Evolutionary conservation across 2,797 vertebrate species (phyloP).

Genomic region (Lophotriccus pileatus): DNA sequence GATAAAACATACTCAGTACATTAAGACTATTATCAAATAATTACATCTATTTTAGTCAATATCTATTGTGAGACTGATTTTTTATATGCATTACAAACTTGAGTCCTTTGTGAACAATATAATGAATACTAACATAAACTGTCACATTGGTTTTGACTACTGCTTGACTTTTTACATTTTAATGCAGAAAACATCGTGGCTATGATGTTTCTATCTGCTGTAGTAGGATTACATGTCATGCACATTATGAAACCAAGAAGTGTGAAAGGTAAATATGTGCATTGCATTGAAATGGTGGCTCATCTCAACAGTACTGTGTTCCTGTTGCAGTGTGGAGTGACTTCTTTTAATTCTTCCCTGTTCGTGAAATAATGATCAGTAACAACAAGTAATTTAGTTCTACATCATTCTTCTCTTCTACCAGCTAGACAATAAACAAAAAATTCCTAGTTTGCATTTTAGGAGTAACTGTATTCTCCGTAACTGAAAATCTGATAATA

Average conservation of each 20-base stretch:
- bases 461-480: background rate
- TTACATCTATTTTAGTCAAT: background rate
- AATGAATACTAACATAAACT: background rate
- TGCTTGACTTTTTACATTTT: background rate
- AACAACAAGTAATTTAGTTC: background rate
- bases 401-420: background rate
- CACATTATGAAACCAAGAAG: background rate
- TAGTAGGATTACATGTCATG: background rate
- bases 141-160: background rate
- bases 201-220: background rate
- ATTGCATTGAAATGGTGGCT: background rate
- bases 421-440: background rate
- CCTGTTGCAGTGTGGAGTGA: background rate
- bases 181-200: background rate
- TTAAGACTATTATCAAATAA: background rate
- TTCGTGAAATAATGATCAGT: background rate
- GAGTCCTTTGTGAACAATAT: background rate
- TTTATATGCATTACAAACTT: background rate
- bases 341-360: background rate
- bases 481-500: background rate
- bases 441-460: background rate
- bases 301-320: background rate
- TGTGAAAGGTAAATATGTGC: background rate
- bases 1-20: background rate
- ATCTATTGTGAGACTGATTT: background rate